Percentiles rank a stretch among this genome's conserved stretches.
These are phyloP conservation scores for Nymphalis c-album DNA, from an alignment of 2,888 invertebrate species.

Conservation along the genomic window DNA sequence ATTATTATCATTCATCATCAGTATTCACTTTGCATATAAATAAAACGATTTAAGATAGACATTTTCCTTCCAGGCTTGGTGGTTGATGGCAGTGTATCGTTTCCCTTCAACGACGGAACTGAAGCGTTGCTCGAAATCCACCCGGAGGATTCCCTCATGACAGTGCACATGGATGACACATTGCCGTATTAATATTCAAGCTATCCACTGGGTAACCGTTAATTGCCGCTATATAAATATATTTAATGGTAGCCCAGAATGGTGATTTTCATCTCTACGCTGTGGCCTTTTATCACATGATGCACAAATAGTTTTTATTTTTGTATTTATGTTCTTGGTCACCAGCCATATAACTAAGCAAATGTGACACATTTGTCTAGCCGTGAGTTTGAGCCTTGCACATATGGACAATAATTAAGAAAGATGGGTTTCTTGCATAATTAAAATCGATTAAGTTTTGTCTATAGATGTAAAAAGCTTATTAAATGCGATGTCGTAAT, in stretches of 20 bases:
- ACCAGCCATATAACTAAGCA: too few species aligned
- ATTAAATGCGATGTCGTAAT: neutral
- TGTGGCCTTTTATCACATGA: too few species aligned
- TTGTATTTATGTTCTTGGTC: too few species aligned
- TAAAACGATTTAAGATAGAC: neutral
- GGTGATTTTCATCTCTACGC: too few species aligned
- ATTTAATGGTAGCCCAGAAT: too few species aligned
- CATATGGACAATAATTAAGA: too few species aligned
- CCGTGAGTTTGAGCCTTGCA: too few species aligned
- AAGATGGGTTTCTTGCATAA: too few species aligned
- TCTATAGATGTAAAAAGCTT: neutral
- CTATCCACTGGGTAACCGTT: neutral
- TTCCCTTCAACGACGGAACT: constrained; percentile 96
- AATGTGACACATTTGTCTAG: too few species aligned
- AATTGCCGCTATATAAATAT: neutral
- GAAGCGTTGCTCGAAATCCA: constrained; percentile 90
- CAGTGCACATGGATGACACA: constrained; percentile 78
- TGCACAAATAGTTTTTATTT: too few species aligned
- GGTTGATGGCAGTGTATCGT: constrained; percentile 96
- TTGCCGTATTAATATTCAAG: constrained; percentile 47
- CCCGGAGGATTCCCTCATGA: constrained; percentile 93
- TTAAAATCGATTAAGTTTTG: neutral
- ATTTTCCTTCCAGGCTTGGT: constrained; percentile 85
- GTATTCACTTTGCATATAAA: too few species aligned
- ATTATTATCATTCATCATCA: too few species aligned